These are phyloP conservation scores for Nemoura dubitans DNA, from an alignment of 2,888 invertebrate species.

Conservation along the genomic window DNA sequence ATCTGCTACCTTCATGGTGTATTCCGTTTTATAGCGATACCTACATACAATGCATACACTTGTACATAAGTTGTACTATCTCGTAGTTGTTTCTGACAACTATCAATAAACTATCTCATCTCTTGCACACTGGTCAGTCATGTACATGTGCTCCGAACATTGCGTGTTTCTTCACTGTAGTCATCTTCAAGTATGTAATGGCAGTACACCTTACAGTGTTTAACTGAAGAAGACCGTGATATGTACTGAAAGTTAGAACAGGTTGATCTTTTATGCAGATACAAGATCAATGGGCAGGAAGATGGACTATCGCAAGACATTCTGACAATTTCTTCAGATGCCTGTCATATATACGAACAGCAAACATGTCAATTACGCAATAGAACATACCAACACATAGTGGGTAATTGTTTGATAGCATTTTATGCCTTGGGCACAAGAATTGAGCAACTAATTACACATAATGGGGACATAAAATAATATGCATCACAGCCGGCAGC, in stretches of 20 bases:
- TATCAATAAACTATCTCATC: background rate
- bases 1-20: background rate
- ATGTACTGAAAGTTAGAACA: background rate
- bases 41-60: background rate
- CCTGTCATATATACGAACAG: background rate
- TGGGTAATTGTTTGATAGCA: background rate
- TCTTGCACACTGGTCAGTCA: background rate
- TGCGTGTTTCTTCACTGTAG: background rate
- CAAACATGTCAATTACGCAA: conserved; percentile 12
- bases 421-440: background rate
- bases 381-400: background rate
- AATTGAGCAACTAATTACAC: background rate
- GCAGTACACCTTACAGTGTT: background rate
- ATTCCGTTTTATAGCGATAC: background rate
- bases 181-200: background rate
- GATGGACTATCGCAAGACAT: background rate
- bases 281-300: background rate
- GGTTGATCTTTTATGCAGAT: background rate
- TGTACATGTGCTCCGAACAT: background rate
- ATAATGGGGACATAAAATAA: conserved; percentile 5
- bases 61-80: background rate
- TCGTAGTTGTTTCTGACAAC: background rate
- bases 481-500: background rate
- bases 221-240: background rate
- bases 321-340: background rate